Percentiles rank a stretch among this genome's conserved stretches.
Conservation (phyloP, 2,113 vertebrate species). For the Urocitellus parryii region DNA sequence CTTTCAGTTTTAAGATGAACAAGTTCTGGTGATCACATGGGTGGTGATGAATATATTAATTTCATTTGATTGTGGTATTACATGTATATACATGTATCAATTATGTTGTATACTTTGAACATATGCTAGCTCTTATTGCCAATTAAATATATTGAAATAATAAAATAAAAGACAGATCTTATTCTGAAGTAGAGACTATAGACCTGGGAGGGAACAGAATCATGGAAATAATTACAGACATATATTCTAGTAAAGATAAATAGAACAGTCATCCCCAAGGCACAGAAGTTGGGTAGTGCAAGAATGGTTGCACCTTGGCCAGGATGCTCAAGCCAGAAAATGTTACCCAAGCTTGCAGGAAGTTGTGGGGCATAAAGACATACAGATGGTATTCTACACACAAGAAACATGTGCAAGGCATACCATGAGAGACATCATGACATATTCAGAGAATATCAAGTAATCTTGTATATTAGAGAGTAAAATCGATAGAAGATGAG, state of each 20-base stretch:
- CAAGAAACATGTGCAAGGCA: not conserved
- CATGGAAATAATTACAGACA: not conserved
- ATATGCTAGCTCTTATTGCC: not conserved
- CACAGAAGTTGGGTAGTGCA: not conserved
- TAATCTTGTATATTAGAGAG: not conserved
- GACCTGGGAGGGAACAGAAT: not conserved
- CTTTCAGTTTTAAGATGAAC: not conserved
- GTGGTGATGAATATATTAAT: not conserved
- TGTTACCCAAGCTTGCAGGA: not conserved
- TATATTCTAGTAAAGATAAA: no score
- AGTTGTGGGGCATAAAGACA: fast-evolving
- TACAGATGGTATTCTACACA: not conserved
- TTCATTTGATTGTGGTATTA: not conserved
- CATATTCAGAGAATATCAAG: not conserved
- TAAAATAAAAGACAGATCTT: not conserved
- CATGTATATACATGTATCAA: not conserved
- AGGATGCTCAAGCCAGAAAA: not conserved
- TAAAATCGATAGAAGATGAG: not conserved
- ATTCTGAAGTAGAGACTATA: not conserved
- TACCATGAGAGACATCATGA: not conserved
- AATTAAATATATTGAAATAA: not conserved
- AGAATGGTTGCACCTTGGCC: fast-evolving
- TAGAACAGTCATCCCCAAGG: no score
- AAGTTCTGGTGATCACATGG: not conserved
- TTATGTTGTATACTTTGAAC: not conserved